Evolutionary conservation across 2,888 invertebrate species (phyloP).

Genomic region (Agrotis clavis): DNA sequence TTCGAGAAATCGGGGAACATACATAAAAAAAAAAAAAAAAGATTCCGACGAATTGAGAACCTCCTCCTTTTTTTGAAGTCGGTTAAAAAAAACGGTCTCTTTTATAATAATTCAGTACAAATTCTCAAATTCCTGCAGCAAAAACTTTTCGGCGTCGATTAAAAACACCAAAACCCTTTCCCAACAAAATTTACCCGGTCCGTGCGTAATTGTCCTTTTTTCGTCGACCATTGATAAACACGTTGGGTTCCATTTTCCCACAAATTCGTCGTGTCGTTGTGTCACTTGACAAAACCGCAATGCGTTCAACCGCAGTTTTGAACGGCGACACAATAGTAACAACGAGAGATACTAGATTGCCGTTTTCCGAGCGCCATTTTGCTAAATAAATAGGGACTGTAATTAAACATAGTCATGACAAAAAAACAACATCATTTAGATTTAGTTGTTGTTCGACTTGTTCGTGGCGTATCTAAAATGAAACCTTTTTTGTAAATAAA

Average conservation of each 20-base stretch:
- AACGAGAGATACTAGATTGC: slow-evolving; percentile 4
- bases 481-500: too few species aligned
- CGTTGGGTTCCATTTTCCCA: slow-evolving; percentile 33
- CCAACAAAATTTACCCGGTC: neutral
- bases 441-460: too few species aligned
- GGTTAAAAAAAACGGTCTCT: too few species aligned
- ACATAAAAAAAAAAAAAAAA: too few species aligned
- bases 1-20: too few species aligned
- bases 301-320: slow-evolving; percentile 19
- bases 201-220: slow-evolving; percentile 3
- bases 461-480: too few species aligned
- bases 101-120: too few species aligned
- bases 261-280: slow-evolving; percentile 35
- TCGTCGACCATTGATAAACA: slow-evolving; percentile 30
- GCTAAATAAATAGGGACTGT: neutral
- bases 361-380: neutral
- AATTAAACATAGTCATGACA: neutral
- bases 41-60: too few species aligned
- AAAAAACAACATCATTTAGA: neutral
- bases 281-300: slow-evolving; percentile 40
- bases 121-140: too few species aligned
- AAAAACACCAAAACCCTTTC: slow-evolving; percentile 18
- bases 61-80: too few species aligned
- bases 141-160: neutral
- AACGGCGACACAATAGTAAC: slow-evolving; percentile 8